Percentiles rank a stretch among this genome's conserved stretches.
phyloP scores from a whole-genome alignment of 2,888 invertebrate species.

The Tenthredo distinguenda region DNA sequence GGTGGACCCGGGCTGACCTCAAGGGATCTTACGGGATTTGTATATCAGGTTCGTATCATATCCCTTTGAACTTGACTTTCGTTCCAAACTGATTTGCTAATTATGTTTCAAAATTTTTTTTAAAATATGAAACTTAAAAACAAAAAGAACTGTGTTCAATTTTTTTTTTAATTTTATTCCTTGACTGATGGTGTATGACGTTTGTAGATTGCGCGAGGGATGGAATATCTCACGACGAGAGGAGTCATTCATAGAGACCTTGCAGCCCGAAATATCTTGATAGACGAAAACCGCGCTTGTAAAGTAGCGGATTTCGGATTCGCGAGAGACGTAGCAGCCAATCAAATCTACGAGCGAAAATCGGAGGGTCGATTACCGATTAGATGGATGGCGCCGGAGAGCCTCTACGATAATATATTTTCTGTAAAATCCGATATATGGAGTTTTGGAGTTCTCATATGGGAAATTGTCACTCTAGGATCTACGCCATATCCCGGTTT shows the following conservation, averaged over 20 bases:
- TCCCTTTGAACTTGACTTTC: background rate
- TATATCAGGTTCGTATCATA: slow-evolving; percentile 86
- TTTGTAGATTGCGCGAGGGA: slow-evolving; percentile 81
- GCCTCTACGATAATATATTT: slow-evolving; percentile 95
- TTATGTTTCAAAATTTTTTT: background rate
- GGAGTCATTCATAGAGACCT: slow-evolving; percentile 92
- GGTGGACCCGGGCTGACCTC: slow-evolving; percentile 86
- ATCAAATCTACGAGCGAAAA: slow-evolving; percentile 93
- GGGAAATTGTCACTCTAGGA: slow-evolving; percentile 97
- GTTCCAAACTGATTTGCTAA: background rate
- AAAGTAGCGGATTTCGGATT: slow-evolving; percentile 98
- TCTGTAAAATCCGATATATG: slow-evolving; percentile 97
- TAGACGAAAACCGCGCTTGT: slow-evolving; percentile 92
- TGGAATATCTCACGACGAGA: slow-evolving; percentile 75
- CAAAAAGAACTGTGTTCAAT: background rate
- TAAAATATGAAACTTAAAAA: background rate
- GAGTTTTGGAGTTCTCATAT: slow-evolving; percentile 96
- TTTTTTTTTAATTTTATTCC: background rate
- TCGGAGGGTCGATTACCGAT: slow-evolving; percentile 86
- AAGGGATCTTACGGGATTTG: slow-evolving; percentile 92
- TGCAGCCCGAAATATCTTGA: slow-evolving; percentile 93
- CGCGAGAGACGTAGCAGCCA: slow-evolving; percentile 92
- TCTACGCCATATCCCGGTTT: slow-evolving; percentile 97
- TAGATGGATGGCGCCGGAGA: slow-evolving; percentile 98
- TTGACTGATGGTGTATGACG: background rate